These are phyloP conservation scores for Oscheius sp. DNA, from an alignment of 1,140 invertebrate genomes.

Conservation along the genomic window DNA sequence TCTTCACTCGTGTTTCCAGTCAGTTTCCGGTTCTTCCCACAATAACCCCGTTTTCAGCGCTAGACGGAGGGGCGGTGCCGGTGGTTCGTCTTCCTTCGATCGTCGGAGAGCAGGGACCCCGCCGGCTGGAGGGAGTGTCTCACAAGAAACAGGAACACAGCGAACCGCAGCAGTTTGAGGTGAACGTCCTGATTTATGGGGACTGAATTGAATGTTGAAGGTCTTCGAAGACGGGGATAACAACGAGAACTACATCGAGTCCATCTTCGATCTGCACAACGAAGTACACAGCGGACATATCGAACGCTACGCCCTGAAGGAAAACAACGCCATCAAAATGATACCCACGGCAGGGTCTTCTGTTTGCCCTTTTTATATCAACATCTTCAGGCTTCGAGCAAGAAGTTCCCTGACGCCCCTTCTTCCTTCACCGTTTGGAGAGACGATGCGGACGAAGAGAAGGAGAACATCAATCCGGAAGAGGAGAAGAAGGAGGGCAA, in stretches of 20 bases:
- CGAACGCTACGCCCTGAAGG: not conserved
- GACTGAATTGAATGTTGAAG: too few species aligned
- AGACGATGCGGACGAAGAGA: too few species aligned
- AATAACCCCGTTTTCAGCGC: not conserved
- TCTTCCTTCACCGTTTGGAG: not conserved
- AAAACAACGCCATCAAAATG: not conserved
- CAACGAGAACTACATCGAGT: not conserved
- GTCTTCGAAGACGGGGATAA: not conserved
- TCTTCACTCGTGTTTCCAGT: slow-evolving; percentile 3
- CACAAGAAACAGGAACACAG: not conserved
- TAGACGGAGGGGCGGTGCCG: not conserved
- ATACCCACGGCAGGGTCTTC: not conserved
- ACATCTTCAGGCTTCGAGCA: not conserved
- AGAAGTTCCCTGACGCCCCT: not conserved
- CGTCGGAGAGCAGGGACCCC: not conserved
- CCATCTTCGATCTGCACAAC: not conserved
- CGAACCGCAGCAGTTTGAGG: too few species aligned
- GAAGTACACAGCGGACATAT: not conserved
- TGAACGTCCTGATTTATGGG: too few species aligned
- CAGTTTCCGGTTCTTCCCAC: not conserved
- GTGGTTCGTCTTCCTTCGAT: not conserved
- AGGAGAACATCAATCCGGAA: not conserved
- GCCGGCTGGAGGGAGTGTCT: not conserved
- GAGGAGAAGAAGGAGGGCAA: not conserved
- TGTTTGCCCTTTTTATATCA: not conserved